These are phyloP conservation scores for Phragmatobia fuliginosa DNA, from an alignment of 2,888 invertebrate species.

Conservation along the genomic window DNA sequence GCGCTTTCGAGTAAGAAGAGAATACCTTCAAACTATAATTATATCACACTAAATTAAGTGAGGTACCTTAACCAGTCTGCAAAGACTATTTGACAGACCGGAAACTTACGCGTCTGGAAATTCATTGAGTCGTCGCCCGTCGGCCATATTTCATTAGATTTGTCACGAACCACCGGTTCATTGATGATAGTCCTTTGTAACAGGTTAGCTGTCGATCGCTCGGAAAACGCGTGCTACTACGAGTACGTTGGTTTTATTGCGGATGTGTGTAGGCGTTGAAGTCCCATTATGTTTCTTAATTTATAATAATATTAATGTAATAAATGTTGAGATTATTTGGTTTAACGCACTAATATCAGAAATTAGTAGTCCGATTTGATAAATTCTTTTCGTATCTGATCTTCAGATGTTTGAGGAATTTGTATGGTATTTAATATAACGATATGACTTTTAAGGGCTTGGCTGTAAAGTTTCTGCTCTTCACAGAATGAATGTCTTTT, in stretches of 20 bases:
- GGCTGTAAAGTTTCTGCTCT: too few species aligned
- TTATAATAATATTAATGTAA: neutral
- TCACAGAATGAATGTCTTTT: too few species aligned
- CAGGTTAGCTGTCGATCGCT: constrained; percentile 32
- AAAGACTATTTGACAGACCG: constrained; percentile 35
- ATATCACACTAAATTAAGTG: constrained; percentile 5
- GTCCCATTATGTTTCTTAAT: constrained; percentile 19
- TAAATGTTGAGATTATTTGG: neutral
- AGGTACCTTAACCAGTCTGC: constrained; percentile 13
- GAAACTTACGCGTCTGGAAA: constrained; percentile 35
- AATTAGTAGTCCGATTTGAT: neutral
- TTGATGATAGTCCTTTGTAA: constrained; percentile 48
- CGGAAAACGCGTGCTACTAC: constrained; percentile 17
- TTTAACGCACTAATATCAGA: neutral
- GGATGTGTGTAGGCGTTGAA: constrained; percentile 18
- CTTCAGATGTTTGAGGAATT: neutral
- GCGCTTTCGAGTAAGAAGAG: neutral
- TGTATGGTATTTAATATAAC: neutral
- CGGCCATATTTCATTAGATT: constrained; percentile 37
- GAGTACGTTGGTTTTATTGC: constrained; percentile 14
- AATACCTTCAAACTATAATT: neutral
- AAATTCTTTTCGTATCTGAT: neutral
- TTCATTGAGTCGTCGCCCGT: constrained; percentile 33
- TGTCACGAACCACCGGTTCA: constrained; percentile 36
- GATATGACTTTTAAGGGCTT: neutral